These are phyloP conservation scores for Lophotis ruficrista DNA, from an alignment of 2,113 vertebrate species.

Conservation along the genomic window DNA sequence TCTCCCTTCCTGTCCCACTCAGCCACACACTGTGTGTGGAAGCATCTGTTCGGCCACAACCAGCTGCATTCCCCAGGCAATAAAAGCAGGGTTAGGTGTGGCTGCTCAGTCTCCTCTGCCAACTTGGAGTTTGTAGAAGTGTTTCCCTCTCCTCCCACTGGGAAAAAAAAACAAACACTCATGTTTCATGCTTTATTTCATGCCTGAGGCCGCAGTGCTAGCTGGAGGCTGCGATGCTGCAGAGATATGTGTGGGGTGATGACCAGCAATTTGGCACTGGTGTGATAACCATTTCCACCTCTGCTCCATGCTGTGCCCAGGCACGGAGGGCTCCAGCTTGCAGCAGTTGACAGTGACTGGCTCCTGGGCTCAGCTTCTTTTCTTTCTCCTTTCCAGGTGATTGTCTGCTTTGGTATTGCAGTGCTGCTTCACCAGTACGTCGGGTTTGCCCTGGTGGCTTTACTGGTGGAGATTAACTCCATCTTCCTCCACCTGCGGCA, in stretches of 20 bases:
- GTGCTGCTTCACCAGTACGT: slow-evolving; percentile 81
- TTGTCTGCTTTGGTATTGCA: slow-evolving; percentile 85
- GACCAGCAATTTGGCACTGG: background rate
- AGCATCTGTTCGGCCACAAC: slow-evolving; percentile 12
- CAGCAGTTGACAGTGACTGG: background rate
- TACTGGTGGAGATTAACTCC: slow-evolving; percentile 93
- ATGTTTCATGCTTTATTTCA: background rate
- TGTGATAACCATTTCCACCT: background rate
- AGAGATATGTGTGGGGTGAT: background rate
- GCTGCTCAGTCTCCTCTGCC: background rate
- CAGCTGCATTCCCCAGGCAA: background rate
- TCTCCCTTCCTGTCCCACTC: background rate
- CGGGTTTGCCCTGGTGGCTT: slow-evolving; percentile 87
- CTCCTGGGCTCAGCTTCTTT: background rate
- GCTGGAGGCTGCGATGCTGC: background rate
- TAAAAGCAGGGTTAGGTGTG: background rate
- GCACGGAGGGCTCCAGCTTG: background rate
- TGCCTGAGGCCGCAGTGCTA: background rate
- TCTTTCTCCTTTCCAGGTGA: slow-evolving; percentile 76
- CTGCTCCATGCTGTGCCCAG: background rate
- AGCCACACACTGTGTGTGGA: background rate
- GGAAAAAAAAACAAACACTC: background rate
- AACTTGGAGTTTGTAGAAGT: background rate
- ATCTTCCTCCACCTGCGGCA: slow-evolving; percentile 88
- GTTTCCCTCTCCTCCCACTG: background rate